These are phyloP conservation scores for Plectus sambesii DNA, from an alignment of 1,140 invertebrate species.

Conservation along the genomic window DNA sequence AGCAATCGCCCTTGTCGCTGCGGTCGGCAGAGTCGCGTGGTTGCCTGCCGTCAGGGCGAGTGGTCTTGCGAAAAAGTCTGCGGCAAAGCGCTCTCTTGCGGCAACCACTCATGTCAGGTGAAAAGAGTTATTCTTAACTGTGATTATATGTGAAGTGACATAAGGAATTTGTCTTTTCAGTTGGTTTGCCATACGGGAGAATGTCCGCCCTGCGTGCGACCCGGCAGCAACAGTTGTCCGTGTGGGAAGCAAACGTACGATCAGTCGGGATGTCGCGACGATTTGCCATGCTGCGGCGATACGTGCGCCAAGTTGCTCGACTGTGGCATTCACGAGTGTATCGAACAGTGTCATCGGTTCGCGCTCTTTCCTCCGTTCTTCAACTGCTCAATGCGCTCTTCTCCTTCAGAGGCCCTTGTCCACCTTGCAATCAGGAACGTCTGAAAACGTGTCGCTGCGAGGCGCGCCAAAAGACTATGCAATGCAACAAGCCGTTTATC, in stretches of 20 bases:
- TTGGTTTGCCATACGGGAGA: neutral
- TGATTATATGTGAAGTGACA: neutral
- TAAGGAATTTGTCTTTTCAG: neutral
- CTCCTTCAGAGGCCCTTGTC: neutral
- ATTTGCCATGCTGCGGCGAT: conserved; percentile 1
- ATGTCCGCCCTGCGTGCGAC: neutral
- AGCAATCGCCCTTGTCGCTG: no score
- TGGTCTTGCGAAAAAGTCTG: neutral
- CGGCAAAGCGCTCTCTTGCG: neutral
- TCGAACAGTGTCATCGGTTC: neutral
- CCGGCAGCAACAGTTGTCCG: neutral
- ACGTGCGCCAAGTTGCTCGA: neutral
- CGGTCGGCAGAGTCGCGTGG: no score
- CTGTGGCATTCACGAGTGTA: neutral
- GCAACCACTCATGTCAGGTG: no score
- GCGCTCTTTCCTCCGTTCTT: no score
- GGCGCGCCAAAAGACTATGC: neutral
- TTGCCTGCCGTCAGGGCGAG: no score
- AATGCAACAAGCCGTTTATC: neutral
- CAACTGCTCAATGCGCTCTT: no score
- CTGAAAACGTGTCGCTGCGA: neutral
- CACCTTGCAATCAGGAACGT: neutral
- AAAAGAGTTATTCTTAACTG: neutral
- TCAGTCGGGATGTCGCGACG: neutral
- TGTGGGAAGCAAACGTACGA: neutral